Conservation (phyloP, 2,113 vertebrate species). For the Ceyx melanurus region DNA sequence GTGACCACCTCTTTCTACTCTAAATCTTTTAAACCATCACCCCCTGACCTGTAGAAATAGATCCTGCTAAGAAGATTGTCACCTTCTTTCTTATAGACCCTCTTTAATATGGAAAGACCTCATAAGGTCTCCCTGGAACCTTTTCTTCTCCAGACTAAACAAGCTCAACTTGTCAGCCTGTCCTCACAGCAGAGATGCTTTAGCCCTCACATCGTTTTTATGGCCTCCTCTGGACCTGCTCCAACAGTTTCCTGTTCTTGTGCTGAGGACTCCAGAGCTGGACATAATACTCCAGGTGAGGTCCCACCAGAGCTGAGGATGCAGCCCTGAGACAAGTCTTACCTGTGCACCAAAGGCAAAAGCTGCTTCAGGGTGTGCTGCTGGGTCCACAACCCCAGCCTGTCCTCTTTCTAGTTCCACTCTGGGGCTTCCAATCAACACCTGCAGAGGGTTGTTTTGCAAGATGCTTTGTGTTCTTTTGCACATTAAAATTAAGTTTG, state of each 20-base stretch:
- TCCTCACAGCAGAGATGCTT: not conserved
- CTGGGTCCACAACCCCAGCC: not conserved
- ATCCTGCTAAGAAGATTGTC: not conserved
- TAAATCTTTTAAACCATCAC: not conserved
- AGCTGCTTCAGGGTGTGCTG: not conserved
- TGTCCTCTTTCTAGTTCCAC: not conserved
- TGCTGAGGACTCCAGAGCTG: not conserved
- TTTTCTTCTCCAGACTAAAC: not conserved
- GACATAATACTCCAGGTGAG: not conserved
- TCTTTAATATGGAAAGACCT: not conserved
- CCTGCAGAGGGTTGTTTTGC: not conserved
- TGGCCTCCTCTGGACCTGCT: not conserved
- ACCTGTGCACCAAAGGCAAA: not conserved
- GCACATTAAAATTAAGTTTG: not conserved
- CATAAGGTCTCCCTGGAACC: not conserved
- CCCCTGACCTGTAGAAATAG: not conserved
- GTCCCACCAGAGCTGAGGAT: not conserved
- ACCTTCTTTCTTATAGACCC: not conserved
- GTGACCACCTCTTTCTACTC: not conserved
- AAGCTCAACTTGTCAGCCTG: not conserved
- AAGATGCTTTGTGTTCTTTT: not conserved
- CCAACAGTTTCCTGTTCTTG: not conserved
- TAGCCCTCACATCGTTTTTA: not conserved
- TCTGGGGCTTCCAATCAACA: not conserved
- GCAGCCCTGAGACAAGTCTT: not conserved